Percentiles rank a stretch among this genome's conserved stretches.
Evolutionary conservation across 2,797 vertebrate genomes (phyloP).

Genomic region (Graptemys geographica): DNA sequence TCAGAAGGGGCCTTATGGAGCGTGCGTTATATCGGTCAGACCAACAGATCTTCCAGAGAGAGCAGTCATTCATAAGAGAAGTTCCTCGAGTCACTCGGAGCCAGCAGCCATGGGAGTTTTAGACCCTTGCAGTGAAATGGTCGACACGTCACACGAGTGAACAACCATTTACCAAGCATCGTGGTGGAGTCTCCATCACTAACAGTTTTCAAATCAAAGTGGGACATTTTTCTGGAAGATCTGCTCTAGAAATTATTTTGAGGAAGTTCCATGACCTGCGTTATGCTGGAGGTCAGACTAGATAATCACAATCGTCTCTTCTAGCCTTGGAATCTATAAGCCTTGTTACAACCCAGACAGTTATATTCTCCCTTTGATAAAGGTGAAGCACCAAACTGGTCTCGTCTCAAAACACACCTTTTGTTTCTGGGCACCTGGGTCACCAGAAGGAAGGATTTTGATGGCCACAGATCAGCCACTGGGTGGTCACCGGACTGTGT

Average conservation of each 20-base stretch:
- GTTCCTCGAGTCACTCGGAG: neutral
- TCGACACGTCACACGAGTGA: neutral
- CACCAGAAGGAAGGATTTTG: accelerated
- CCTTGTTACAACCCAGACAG: neutral
- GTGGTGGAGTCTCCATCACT: neutral
- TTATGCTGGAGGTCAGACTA: neutral
- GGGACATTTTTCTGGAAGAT: neutral
- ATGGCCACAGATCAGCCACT: neutral
- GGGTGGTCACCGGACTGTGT: neutral
- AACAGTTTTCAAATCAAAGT: neutral
- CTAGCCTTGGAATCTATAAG: neutral
- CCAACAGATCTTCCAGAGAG: neutral
- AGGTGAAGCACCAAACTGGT: neutral
- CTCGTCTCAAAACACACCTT: neutral
- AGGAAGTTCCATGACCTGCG: neutral
- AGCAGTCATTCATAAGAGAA: neutral
- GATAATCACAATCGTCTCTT: neutral
- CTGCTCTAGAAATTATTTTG: neutral
- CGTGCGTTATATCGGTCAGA: neutral
- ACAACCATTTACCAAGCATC: neutral
- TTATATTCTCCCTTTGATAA: neutral
- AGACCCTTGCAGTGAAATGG: neutral
- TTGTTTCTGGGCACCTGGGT: no score
- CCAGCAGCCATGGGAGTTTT: neutral
- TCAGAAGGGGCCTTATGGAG: neutral